Percentiles rank a stretch among this genome's conserved stretches.
phyloP scores from a whole-genome alignment of 2,888 invertebrate genomes.

The Orchesella flavescens region DNA sequence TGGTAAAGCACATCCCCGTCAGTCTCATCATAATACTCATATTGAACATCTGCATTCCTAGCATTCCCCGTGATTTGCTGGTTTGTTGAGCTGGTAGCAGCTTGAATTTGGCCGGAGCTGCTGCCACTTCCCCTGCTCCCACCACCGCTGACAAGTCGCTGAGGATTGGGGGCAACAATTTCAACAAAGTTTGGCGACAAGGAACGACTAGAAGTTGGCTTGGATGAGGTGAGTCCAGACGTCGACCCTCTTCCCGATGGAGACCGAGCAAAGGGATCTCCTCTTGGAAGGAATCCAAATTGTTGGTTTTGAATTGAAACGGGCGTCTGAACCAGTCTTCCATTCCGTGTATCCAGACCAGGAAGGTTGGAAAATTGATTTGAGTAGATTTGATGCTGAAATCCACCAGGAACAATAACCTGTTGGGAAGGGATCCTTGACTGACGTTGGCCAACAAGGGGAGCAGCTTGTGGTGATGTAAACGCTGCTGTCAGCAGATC shows the following conservation, averaged over 20 bases:
- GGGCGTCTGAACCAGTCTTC: conserved; percentile 38
- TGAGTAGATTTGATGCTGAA: conserved; percentile 62
- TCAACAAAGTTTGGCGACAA: conserved; percentile 73
- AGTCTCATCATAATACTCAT: conserved; percentile 70
- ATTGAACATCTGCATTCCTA: conserved; percentile 65
- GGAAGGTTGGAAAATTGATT: conserved; percentile 51
- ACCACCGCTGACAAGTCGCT: conserved; percentile 34
- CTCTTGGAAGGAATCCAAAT: conserved; percentile 51
- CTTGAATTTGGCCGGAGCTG: conserved; percentile 40
- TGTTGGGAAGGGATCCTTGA: conserved; percentile 66
- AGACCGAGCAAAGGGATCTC: conserved; percentile 48
- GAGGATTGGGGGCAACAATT: conserved; percentile 47
- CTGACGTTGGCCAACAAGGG: conserved; percentile 63
- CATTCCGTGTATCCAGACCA: conserved; percentile 16
- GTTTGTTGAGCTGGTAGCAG: conserved; percentile 3
- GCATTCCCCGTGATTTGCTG: conserved; percentile 18
- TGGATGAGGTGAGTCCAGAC: conserved; percentile 53
- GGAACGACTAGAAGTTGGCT: conserved; percentile 58
- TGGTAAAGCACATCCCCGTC: conserved; percentile 67
- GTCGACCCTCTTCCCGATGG: conserved; percentile 36
- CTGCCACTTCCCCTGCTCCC: background rate
- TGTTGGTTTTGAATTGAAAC: conserved; percentile 61
- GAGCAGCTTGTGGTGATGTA: conserved; percentile 53
- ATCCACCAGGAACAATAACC: conserved; percentile 71
- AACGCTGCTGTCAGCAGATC: conserved; percentile 38